A percentile compares a stretch with the other conserved stretches of the same genome.
phyloP scores from a whole-genome alignment of 2,888 invertebrate genomes.

The Aleiodes testaceus region DNA sequence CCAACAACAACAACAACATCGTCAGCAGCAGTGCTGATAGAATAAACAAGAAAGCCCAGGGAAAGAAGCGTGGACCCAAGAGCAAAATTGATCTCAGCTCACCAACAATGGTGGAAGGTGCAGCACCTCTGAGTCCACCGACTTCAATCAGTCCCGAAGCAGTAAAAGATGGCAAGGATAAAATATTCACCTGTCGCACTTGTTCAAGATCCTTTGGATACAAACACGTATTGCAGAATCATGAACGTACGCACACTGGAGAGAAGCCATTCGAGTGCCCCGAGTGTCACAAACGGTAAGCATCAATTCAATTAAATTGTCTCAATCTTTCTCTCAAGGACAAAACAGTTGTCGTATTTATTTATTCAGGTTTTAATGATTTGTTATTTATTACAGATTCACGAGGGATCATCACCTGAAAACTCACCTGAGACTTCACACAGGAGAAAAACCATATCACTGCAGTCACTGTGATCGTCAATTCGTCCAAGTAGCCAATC shows the following conservation, averaged over 20 bases:
- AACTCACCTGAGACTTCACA: constrained; percentile 93
- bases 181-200: constrained; percentile 90
- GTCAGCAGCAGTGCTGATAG: constrained; percentile 74
- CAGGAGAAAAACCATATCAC: constrained; percentile 94
- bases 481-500: constrained; percentile 94
- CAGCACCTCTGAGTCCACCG: constrained; percentile 74
- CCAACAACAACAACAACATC: constrained; percentile 62
- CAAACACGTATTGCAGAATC: constrained; percentile 95
- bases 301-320: constrained; percentile 10
- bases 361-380: background rate
- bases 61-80: constrained; percentile 74
- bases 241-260: constrained; percentile 95
- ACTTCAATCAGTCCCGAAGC: constrained; percentile 71
- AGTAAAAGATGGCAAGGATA: constrained; percentile 77
- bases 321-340: background rate
- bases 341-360: background rate
- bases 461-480: constrained; percentile 93
- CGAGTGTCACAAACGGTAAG: constrained; percentile 87
- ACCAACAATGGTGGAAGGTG: constrained; percentile 58
- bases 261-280: constrained; percentile 95
- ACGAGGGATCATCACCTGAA: constrained; percentile 95
- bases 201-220: constrained; percentile 94
- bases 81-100: constrained; percentile 65
- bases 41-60: constrained; percentile 70
- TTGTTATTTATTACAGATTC: constrained; percentile 74